A percentile compares a stretch with the other conserved stretches of the same genome.
phyloP scores from a whole-genome alignment of 2,888 invertebrate species.

The Panzeria rudis region DNA sequence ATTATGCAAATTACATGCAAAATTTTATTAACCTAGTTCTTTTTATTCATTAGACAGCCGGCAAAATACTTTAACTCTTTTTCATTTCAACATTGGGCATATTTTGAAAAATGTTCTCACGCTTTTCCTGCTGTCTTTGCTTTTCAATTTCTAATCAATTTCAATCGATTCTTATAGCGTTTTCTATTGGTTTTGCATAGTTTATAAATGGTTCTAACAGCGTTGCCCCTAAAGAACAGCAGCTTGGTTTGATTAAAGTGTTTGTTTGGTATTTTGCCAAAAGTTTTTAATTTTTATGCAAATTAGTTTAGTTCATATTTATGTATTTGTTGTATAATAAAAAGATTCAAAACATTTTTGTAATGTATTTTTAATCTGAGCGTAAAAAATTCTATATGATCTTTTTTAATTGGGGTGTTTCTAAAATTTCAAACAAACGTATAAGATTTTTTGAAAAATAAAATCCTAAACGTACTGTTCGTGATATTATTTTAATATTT shows the following conservation, averaged over 20 bases:
- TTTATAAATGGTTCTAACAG: slow-evolving; percentile 43
- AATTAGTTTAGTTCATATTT: slow-evolving; percentile 34
- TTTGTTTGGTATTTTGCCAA: slow-evolving; percentile 49
- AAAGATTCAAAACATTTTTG: slow-evolving; percentile 12
- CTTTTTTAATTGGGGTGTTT: neutral
- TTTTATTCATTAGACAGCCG: neutral
- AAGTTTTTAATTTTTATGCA: slow-evolving; percentile 46
- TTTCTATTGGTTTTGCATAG: slow-evolving; percentile 55
- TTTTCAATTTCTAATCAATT: slow-evolving; percentile 63
- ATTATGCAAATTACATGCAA: slow-evolving; percentile 67
- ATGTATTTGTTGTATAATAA: neutral
- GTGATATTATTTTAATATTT: too few relatives aligned
- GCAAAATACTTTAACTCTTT: slow-evolving; percentile 41
- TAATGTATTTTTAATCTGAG: slow-evolving; percentile 54
- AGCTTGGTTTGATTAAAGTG: slow-evolving; percentile 43
- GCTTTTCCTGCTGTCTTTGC: slow-evolving; percentile 49
- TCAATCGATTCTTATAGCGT: slow-evolving; percentile 61
- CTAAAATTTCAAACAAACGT: neutral
- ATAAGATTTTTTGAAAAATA: neutral
- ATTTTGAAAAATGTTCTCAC: slow-evolving; percentile 55
- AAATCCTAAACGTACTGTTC: too few relatives aligned
- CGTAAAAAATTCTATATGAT: neutral
- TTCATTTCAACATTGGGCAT: too few relatives aligned
- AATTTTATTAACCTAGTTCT: slow-evolving; percentile 30
- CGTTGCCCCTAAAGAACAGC: neutral